Conservation (phyloP, 2,797 vertebrate species). For the Margarornis squamiger region DNA sequence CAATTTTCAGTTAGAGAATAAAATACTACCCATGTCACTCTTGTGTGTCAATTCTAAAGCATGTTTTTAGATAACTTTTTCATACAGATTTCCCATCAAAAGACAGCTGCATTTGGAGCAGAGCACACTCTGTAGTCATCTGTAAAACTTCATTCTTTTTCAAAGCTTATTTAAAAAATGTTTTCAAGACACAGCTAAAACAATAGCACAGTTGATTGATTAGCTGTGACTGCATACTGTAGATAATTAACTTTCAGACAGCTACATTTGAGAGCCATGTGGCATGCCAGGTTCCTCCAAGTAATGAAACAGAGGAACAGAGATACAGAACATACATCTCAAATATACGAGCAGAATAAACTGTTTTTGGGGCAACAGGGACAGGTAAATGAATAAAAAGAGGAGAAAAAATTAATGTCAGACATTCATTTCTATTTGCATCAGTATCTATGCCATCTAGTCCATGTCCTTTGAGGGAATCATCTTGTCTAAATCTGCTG, state of each 20-base stretch:
- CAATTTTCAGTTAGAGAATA: background rate
- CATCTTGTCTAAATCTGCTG: background rate
- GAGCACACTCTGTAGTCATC: background rate
- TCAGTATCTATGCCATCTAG: background rate
- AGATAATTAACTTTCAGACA: background rate
- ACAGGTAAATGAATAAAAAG: background rate
- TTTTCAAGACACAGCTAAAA: background rate
- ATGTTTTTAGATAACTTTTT: background rate
- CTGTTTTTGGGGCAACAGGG: background rate
- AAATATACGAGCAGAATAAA: background rate
- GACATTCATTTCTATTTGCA: background rate
- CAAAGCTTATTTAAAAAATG: background rate
- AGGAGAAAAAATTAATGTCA: background rate
- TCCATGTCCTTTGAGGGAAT: background rate
- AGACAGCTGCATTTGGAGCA: background rate
- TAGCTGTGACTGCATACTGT: background rate
- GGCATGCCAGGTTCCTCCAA: background rate
- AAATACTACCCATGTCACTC: background rate
- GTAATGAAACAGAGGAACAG: background rate
- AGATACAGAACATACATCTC: background rate
- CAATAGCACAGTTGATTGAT: background rate
- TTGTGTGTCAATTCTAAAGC: background rate
- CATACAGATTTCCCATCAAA: background rate
- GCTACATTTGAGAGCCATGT: background rate
- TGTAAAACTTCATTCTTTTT: background rate